Evolutionary conservation across 2,113 vertebrate species (phyloP).

Genomic region (Arothron firmamentum): DNA sequence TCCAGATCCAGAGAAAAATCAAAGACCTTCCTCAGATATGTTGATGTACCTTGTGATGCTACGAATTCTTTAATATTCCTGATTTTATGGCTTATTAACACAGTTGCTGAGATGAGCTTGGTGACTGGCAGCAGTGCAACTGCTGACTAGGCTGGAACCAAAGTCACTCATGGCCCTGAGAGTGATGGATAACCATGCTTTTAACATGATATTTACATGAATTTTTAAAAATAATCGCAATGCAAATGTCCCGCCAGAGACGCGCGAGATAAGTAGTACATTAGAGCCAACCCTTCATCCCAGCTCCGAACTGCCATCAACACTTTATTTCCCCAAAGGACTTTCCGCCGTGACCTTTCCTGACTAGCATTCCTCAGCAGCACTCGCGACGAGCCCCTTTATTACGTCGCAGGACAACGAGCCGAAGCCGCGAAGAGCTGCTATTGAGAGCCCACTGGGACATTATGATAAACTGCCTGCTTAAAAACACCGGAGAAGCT

Average conservation of each 20-base stretch:
- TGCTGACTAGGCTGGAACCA: not conserved
- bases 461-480: slow-evolving; percentile 54
- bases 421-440: slow-evolving; percentile 15
- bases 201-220: not conserved
- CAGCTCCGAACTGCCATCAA: slow-evolving; percentile 11
- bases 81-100: too few species aligned
- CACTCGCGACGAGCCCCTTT: slow-evolving; percentile 7
- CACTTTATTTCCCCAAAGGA: slow-evolving; percentile 11
- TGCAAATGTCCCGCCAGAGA: not conserved
- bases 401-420: slow-evolving; percentile 24
- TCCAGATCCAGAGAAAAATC: too few species aligned
- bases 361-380: slow-evolving; percentile 23
- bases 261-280: not conserved
- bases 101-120: too few species aligned
- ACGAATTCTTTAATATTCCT: too few species aligned
- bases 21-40: too few species aligned
- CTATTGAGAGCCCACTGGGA: slow-evolving; percentile 33
- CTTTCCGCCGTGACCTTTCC: slow-evolving; percentile 25
- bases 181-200: not conserved
- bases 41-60: too few species aligned
- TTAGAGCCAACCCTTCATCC: slow-evolving; percentile 5
- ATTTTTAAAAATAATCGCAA: not conserved
- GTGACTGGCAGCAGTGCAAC: too few species aligned
- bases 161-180: not conserved
- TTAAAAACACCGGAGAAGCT: slow-evolving; percentile 42